Conservation (phyloP, 1,140 invertebrate species). For the Homalodisca vitripennis region DNA sequence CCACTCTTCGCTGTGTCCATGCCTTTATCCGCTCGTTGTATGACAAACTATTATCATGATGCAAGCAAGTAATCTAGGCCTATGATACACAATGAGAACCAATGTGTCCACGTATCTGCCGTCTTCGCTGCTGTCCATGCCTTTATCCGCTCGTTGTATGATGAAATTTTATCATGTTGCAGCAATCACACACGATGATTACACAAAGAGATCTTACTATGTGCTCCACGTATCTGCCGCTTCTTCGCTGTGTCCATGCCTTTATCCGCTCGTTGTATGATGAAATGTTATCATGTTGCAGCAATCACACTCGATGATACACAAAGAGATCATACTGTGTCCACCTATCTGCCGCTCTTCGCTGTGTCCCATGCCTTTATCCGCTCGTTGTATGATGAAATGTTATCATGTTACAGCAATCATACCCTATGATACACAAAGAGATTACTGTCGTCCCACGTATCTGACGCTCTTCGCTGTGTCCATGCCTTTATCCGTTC, state of each 20-base stretch:
- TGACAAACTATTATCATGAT: too few relatives aligned
- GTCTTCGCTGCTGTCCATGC: slow-evolving; percentile 69
- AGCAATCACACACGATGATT: slow-evolving; percentile 77
- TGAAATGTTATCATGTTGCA: too few relatives aligned
- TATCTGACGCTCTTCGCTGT: slow-evolving; percentile 67
- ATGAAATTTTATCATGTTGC: slow-evolving; percentile 46
- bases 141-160: slow-evolving; percentile 64
- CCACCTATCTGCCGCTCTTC: slow-evolving; percentile 67
- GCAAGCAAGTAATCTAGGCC: slow-evolving; percentile 78
- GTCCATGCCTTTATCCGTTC: slow-evolving; percentile 68
- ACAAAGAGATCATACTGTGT: slow-evolving; percentile 70
- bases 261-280: slow-evolving; percentile 63
- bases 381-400: too few relatives aligned
- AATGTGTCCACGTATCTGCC: slow-evolving; percentile 69
- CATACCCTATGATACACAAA: slow-evolving; percentile 73
- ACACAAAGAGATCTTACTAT: slow-evolving; percentile 69
- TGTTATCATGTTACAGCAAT: slow-evolving; percentile 63
- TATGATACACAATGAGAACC: slow-evolving; percentile 70
- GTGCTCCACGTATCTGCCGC: slow-evolving; percentile 67
- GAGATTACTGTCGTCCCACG: slow-evolving; percentile 66
- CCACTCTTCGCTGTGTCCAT: too few relatives aligned
- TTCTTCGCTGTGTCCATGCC: slow-evolving; percentile 68
- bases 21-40: too few relatives aligned
- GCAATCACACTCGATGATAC: too few relatives aligned
- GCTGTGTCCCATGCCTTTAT: slow-evolving; percentile 72